Percentiles rank a stretch among this genome's conserved stretches.
phyloP scores from a whole-genome alignment of 2,113 vertebrate species.

The Pelvicachromis taeniatus region DNA sequence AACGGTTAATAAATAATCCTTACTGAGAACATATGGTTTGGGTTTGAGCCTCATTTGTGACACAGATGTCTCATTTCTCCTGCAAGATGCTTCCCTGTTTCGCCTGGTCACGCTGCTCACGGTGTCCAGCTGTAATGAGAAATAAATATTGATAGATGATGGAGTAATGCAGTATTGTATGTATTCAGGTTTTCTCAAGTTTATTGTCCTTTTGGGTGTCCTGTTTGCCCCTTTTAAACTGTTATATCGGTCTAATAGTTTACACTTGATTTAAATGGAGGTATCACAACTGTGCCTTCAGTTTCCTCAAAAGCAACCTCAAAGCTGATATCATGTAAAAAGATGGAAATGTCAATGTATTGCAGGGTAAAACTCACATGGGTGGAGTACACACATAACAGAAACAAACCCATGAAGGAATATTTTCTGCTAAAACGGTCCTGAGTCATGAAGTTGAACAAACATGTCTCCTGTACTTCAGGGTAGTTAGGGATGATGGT shows the following conservation, averaged over 20 bases:
- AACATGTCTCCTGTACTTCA: neutral
- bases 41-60: constrained; percentile 1
- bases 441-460: neutral
- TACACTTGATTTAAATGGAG: neutral
- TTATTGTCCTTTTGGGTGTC: neutral
- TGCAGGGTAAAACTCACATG: neutral
- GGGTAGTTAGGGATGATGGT: neutral
- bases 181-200: neutral
- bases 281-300: neutral
- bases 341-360: neutral
- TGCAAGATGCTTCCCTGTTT: neutral
- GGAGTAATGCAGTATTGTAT: neutral
- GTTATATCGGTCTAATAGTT: neutral
- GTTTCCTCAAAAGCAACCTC: neutral
- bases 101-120: neutral
- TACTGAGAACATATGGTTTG: neutral
- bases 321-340: neutral
- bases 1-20: neutral
- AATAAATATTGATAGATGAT: constrained; percentile 7
- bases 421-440: neutral
- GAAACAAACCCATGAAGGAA: neutral
- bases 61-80: neutral
- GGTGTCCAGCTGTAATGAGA: neutral
- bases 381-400: neutral
- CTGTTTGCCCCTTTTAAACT: neutral